Base-by-base conservation (phyloP, 92 coral and sea anemone species). In the Heliopora coerulea region DNA sequence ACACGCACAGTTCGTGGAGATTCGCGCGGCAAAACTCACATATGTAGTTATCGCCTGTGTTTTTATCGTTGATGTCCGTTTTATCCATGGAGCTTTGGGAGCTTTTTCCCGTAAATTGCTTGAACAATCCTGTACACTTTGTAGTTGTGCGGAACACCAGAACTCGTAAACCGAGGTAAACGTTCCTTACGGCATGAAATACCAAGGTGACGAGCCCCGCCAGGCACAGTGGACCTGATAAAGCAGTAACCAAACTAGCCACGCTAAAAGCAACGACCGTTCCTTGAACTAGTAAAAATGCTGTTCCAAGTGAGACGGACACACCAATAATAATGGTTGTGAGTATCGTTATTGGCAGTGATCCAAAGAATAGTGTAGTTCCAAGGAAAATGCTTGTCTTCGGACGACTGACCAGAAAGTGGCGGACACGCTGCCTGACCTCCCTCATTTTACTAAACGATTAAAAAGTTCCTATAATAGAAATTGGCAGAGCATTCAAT, bases 11-110 rank as follows among this genome's bases (percentile, higher is more conserved):
- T 14, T 70, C 77, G 77, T 70, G 77, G 39, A 57, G 77, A 31
- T 54, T 34, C 62, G 77, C 49, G 62, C 77, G 77, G 54, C 77
- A 70, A 70, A 70, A 70, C 77, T 54, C 64, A 63, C 77, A 70
- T 26, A 48, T 12, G 50, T 70, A 70, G 59, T 27, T 54, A 37
- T 48, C 59, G 27, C 48, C 41, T 58, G 21, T 8, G 32, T 44
- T 20, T 13, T n/a, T 8, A 29, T 29, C 33, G 34, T 32, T 20
- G 31, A 27, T 3, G 35, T 20, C 4, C 15, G 59, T 44, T 67
- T 17, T 29, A 13, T 23, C 58, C 24, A 15, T 26, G 30, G 27
- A 11, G 18, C 20, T 1, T 67, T 14, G 3, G 6, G 0, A n/a
- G 32, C 30, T 48, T 67, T 24, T 48, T 0, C n/a, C 49, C 12